phyloP scores from a whole-genome alignment of 2,797 vertebrate genomes.

The Alectoris magna region DNA sequence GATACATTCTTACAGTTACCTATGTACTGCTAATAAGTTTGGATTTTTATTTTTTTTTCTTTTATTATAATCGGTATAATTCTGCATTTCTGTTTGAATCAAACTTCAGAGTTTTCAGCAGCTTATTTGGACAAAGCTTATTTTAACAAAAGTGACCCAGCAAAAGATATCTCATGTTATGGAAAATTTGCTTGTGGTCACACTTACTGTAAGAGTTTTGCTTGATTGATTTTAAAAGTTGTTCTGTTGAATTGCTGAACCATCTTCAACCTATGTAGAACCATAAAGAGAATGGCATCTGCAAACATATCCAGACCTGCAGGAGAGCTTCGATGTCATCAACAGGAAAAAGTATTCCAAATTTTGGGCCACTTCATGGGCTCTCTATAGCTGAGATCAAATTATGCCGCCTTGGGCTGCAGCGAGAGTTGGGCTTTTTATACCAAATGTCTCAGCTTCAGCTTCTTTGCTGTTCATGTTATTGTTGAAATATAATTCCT shows the following conservation, averaged over 20 bases:
- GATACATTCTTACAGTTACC: neutral
- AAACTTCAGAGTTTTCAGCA: neutral
- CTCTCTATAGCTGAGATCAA: neutral
- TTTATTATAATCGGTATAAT: neutral
- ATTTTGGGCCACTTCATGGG: neutral
- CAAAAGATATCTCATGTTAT: neutral
- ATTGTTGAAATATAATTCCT: constrained; percentile 14
- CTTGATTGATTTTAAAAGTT: neutral
- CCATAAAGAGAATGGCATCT: neutral
- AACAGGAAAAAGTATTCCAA: neutral
- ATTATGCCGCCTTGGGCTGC: neutral
- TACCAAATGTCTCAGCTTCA: constrained; percentile 1
- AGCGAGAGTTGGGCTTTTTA: neutral
- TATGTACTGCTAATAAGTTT: neutral
- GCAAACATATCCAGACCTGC: neutral
- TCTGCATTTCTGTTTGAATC: neutral
- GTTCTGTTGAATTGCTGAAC: neutral
- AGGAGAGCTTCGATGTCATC: neutral
- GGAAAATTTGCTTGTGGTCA: neutral
- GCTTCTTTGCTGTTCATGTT: neutral
- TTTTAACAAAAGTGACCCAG: neutral
- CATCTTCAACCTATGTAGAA: neutral
- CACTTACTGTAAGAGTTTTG: neutral
- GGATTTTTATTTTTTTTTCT: neutral
- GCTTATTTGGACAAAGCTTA: neutral